phyloP scores from a whole-genome alignment of 2,888 invertebrate species.

The Lithosia quadra region DNA sequence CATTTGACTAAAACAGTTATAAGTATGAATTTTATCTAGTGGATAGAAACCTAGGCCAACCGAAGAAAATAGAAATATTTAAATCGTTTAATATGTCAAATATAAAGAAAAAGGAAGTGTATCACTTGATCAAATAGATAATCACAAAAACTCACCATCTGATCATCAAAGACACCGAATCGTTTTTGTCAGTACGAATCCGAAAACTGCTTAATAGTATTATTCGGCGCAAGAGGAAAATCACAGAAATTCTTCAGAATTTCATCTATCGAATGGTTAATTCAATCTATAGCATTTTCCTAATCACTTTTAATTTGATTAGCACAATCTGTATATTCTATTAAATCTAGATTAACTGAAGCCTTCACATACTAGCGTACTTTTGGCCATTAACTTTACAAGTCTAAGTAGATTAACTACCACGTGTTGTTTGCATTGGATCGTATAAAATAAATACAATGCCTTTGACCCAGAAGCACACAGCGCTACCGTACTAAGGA shows the following conservation, averaged over 20 bases:
- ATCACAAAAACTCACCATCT: not conserved
- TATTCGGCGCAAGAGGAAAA: no score
- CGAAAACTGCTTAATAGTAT: not conserved
- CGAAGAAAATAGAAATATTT: no score
- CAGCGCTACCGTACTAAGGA: conserved; percentile 49
- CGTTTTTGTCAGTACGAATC: not conserved
- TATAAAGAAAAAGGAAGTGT: not conserved
- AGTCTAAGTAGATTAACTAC: conserved; percentile 14
- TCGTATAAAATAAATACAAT: conserved; percentile 55
- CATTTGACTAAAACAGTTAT: not conserved
- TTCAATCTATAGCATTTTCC: not conserved
- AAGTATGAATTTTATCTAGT: not conserved
- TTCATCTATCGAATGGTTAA: not conserved
- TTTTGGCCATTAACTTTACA: not conserved
- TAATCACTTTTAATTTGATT: conserved; percentile 1
- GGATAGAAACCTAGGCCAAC: not conserved
- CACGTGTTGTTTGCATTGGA: conserved; percentile 28
- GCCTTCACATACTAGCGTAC: not conserved
- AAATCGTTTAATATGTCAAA: not conserved
- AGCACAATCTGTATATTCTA: not conserved
- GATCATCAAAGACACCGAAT: not conserved
- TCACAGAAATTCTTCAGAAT: not conserved
- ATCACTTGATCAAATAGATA: not conserved
- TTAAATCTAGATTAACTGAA: not conserved
- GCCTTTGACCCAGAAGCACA: conserved; percentile 67